phyloP scores from a whole-genome alignment of 2,888 invertebrate genomes.

The Clanis bilineata region DNA sequence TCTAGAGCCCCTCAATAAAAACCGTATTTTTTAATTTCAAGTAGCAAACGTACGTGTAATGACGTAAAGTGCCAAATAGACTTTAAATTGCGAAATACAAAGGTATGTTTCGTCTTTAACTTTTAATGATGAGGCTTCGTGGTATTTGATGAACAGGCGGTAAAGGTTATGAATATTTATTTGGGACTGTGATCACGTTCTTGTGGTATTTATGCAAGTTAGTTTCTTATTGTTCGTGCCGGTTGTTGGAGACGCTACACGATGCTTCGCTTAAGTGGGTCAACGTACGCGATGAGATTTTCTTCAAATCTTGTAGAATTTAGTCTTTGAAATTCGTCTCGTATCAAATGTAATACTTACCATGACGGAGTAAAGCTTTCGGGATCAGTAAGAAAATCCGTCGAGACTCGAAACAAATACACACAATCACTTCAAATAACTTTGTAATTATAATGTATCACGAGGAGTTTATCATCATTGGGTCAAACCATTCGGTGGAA shows the following conservation, averaged over 20 bases:
- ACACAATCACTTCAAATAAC: constrained; percentile 60
- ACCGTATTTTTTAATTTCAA: too few species aligned
- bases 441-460: constrained; percentile 42
- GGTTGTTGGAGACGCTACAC: constrained; percentile 41
- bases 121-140: not conserved
- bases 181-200: constrained; percentile 5
- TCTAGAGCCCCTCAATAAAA: too few species aligned
- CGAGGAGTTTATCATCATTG: constrained; percentile 61
- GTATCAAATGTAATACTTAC: constrained; percentile 43
- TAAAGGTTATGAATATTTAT: constrained; percentile 12
- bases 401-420: constrained; percentile 56
- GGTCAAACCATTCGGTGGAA: constrained; percentile 56
- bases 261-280: constrained; percentile 52
- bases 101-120: not conserved
- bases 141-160: constrained; percentile 5
- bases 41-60: too few species aligned
- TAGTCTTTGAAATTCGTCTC: constrained; percentile 17
- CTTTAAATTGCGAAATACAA: not conserved
- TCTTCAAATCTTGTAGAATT: constrained; percentile 38
- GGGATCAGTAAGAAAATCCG: constrained; percentile 54
- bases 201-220: constrained; percentile 15
- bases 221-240: constrained; percentile 42
- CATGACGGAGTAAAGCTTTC: constrained; percentile 49
- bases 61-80: too few species aligned
- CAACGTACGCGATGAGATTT: constrained; percentile 56